Percentiles rank a stretch among this genome's conserved stretches.
Evolutionary conservation across 92 coral and sea anemone genomes (phyloP).

Genomic region (Pocillopora meandrina): DNA sequence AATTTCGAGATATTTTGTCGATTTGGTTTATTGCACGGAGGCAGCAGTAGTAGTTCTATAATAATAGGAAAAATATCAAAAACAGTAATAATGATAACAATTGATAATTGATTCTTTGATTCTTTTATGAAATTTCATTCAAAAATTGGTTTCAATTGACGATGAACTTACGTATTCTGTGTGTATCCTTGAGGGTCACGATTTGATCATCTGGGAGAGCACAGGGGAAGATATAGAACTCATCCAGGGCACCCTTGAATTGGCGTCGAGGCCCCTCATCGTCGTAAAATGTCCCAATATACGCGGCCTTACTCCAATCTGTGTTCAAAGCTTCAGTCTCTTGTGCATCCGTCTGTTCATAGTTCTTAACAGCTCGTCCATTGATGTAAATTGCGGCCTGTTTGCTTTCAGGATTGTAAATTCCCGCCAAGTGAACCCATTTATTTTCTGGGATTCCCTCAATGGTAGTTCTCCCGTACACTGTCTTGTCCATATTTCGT

Average conservation of each 20-base stretch:
- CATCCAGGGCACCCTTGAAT: conserved; percentile 83
- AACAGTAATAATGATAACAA: no score
- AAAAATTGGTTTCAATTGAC: background rate
- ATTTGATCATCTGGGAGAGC: conserved; percentile 63
- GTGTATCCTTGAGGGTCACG: conserved; percentile 64
- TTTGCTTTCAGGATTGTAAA: conserved; percentile 72
- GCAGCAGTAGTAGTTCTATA: no score
- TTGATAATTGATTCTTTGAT: no score
- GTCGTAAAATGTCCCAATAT: conserved; percentile 68
- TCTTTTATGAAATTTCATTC: no score
- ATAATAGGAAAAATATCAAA: no score
- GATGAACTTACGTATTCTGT: conserved; percentile 69
- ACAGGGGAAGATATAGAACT: conserved; percentile 91
- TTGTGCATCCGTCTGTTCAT: conserved; percentile 71
- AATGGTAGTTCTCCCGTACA: conserved; percentile 78
- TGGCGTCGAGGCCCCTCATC: conserved; percentile 61
- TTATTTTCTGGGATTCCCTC: conserved; percentile 67
- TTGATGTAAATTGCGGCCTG: conserved; percentile 73
- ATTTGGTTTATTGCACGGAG: no score
- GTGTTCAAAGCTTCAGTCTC: conserved; percentile 72
- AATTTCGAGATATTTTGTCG: no score
- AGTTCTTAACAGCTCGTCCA: conserved; percentile 73
- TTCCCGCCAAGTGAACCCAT: conserved; percentile 85
- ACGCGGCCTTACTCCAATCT: conserved; percentile 80
- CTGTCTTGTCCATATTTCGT: conserved; percentile 77